Base-by-base conservation (phyloP, 2,888 invertebrate species). In the Anthophora plumipes region DNA sequence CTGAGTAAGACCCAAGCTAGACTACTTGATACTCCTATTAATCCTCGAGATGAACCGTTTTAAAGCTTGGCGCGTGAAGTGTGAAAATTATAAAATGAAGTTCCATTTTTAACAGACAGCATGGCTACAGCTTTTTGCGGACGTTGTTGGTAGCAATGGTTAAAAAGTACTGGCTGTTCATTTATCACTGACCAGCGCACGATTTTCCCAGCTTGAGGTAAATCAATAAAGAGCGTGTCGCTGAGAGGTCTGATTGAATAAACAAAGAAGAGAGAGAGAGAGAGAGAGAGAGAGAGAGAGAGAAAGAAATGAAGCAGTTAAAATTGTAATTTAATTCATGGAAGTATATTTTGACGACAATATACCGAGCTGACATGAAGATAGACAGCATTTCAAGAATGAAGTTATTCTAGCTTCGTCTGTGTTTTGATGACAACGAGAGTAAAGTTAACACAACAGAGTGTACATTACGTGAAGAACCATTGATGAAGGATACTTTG, bases 401-500 rank as follows among this genome's bases (percentile, higher is more conserved):
- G 9, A 12, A 12, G 11, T 12, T 12, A 20, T 59, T 20, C 9
- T 41, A 7, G 8, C 11, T 20, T 22, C 5, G 9, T 22, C 9
- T 6, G 8, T 37, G 0, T 11, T 39, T 66, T 64, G 14, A 31
- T 6, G 25, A 14, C 37, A 17, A 22, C 11, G 11, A 31, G 1
- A 20, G 12, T 9, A 12, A 57, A 43, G n/a, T 43, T 1, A 4
- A 41, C 6, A 22, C 43, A 41, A 39, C 50, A 43, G 31, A 8
- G 68, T 25, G 73, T n/a, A 43, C 9, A 39, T 78, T 57, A n/a
- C n/a, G 9, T 8, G 50, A 37, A 64, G 61, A 14, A 41, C 22
- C 57, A 50, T 71, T 31, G 50, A 61, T 4, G 20, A 41, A 25
- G 25, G 31, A 41, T 72, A 43, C 71, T 54, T 80, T 68, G 70